A percentile compares a stretch with the other conserved stretches of the same genome.
Conservation (phyloP, 2,888 invertebrate genomes). For the Nephrotoma appendiculata region DNA sequence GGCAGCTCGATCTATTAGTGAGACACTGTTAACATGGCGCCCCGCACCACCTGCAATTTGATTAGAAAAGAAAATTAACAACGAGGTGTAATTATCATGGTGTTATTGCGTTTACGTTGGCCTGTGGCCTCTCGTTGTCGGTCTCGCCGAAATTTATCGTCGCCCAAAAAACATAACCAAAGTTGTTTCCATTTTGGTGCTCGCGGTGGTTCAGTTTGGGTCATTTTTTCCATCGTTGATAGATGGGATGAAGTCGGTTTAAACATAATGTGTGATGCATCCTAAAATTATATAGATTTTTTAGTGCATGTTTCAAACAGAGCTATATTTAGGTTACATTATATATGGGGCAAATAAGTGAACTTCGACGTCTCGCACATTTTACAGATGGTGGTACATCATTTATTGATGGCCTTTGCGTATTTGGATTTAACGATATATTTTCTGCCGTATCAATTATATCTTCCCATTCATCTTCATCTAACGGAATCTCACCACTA, state of each 20-base stretch:
- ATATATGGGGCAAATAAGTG: slow-evolving; percentile 47
- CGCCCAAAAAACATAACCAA: slow-evolving; percentile 64
- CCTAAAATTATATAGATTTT: slow-evolving; percentile 9
- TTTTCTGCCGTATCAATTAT: slow-evolving; percentile 41
- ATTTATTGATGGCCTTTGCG: slow-evolving; percentile 13
- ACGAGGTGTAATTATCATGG: background rate
- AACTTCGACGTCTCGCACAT: slow-evolving; percentile 36
- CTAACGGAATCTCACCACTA: slow-evolving; percentile 67
- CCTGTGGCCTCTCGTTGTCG: slow-evolving; percentile 53
- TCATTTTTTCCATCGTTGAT: slow-evolving; percentile 65
- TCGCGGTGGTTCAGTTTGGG: slow-evolving; percentile 59
- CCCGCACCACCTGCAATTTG: slow-evolving; percentile 9
- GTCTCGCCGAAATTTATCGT: slow-evolving; percentile 58
- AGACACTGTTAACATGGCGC: slow-evolving; percentile 73
- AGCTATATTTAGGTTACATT: slow-evolving; percentile 33
- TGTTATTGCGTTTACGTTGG: slow-evolving; percentile 13
- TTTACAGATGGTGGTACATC: slow-evolving; percentile 23
- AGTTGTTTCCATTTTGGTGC: slow-evolving; percentile 68
- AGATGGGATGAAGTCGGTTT: slow-evolving; percentile 18
- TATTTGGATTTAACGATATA: slow-evolving; percentile 19
- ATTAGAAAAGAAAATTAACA: background rate
- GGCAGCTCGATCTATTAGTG: slow-evolving; percentile 68
- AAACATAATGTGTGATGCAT: background rate
- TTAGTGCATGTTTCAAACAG: background rate
- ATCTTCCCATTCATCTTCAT: slow-evolving; percentile 74